A percentile compares a stretch with the other conserved stretches of the same genome.
Evolutionary conservation across 2,888 invertebrate genomes (phyloP).

Genomic region (Leptothorax acervorum): DNA sequence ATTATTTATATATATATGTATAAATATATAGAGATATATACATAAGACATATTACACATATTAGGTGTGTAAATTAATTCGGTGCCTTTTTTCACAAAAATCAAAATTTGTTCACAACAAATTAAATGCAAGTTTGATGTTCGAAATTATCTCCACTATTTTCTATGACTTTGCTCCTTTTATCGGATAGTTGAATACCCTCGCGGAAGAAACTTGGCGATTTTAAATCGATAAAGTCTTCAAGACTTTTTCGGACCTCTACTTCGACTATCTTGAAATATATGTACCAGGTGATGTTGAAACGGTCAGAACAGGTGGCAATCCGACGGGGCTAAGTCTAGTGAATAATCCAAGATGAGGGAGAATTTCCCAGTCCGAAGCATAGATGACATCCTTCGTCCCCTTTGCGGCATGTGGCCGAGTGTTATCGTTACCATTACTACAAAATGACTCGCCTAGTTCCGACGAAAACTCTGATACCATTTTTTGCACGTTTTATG

Average conservation of each 20-base stretch:
- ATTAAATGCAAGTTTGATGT: background rate
- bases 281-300: background rate
- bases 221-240: background rate
- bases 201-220: background rate
- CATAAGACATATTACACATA: background rate
- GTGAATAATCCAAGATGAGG: background rate
- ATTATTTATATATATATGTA: background rate
- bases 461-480: background rate
- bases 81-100: background rate
- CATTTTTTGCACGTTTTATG: background rate
- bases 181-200: background rate
- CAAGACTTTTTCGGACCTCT: background rate
- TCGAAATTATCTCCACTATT: background rate
- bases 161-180: background rate
- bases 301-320: background rate
- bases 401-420: background rate
- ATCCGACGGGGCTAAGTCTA: background rate
- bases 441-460: background rate
- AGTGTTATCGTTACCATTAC: no score
- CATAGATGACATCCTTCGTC: background rate
- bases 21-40: background rate
- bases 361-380: background rate
- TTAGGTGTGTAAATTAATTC: background rate
- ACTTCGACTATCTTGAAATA: background rate
- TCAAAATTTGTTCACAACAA: background rate